A percentile compares a stretch with the other conserved stretches of the same genome.
These are phyloP conservation scores for Cacoxenus indagator DNA, from an alignment of 2,888 invertebrate species.

Conservation along the genomic window DNA sequence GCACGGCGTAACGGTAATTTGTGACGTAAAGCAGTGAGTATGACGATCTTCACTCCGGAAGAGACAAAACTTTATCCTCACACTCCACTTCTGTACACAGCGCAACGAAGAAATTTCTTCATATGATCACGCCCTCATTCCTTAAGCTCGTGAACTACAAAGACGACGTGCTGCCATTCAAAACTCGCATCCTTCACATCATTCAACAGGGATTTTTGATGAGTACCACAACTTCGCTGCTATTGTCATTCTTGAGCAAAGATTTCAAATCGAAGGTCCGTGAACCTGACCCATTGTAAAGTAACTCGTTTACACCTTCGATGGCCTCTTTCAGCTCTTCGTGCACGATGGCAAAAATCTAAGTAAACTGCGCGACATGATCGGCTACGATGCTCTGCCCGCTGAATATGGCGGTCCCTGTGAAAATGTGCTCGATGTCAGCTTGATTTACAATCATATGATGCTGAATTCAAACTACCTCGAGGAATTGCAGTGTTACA, in stretches of 20 bases:
- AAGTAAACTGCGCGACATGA: conserved; percentile 60
- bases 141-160: conserved; percentile 64
- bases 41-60: not conserved
- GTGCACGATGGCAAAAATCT: conserved; percentile 65
- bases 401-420: conserved; percentile 65
- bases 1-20: conserved; percentile 64
- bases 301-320: too few species aligned
- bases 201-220: conserved; percentile 64
- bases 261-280: conserved; percentile 62
- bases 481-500: conserved; percentile 57
- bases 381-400: conserved; percentile 64
- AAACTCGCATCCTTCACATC: conserved; percentile 62
- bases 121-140: conserved; percentile 56
- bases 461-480: conserved; percentile 56
- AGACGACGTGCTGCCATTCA: conserved; percentile 60
- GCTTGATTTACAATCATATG: conserved; percentile 60
- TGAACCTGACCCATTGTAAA: not conserved
- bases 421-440: conserved; percentile 57
- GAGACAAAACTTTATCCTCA: not conserved
- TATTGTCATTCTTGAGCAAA: conserved; percentile 66
- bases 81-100: conserved; percentile 38
- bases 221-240: conserved; percentile 58
- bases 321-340: conserved; percentile 52
- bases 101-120: conserved; percentile 59
- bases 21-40: conserved; percentile 63